Base-by-base conservation (phyloP, 2,888 invertebrate genomes). In the Dryocosmus kuriphilus region DNA sequence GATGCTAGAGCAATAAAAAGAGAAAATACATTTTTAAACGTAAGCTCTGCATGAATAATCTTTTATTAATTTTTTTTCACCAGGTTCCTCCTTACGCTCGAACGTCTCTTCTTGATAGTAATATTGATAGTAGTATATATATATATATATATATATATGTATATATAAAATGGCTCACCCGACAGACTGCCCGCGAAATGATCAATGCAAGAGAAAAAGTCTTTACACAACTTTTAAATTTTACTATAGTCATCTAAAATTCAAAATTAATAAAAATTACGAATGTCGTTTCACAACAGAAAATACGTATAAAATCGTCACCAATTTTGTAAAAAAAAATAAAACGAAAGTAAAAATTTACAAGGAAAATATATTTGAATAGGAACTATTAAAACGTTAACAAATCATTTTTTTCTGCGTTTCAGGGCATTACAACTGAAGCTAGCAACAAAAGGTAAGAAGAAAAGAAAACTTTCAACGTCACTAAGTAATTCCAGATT, bases 121-220 rank as follows among this genome's bases (percentile, higher is more conserved):
- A 76, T 77, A 76, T 77, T 78, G 78, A 78, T 80, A 78, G 73
- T 67, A 79, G 73, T 60, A 30, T 71, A 74, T 79, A 82, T 83
- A 81, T n/a, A n/a, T n/a, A n/a, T n/a, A n/a, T n/a, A n/a, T n/a
- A n/a, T n/a, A n/a, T n/a, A n/a, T n/a, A n/a, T n/a, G n/a, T n/a
- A n/a, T n/a, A 74, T 79, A 82, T 83, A 81, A 82, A 78, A 83
- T 83, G 77, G 83, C 80, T 81, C 77, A 60, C 81, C 60, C 79
- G 65, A 76, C 62, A 77, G 75, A 62, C 67, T 32, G 75, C 76
- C 63, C 73, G 75, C 77, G 77, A 61, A 77, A 84, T 30, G 79
- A 62, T 63, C 71, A 71, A 51, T 71, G 71, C 71, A 19, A 71
- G 71, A 71, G 71, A 51, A 51, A 75, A 51, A 46, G 46, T 62